These are phyloP conservation scores for Leucania comma DNA, from an alignment of 2,888 invertebrate species.

Conservation along the genomic window DNA sequence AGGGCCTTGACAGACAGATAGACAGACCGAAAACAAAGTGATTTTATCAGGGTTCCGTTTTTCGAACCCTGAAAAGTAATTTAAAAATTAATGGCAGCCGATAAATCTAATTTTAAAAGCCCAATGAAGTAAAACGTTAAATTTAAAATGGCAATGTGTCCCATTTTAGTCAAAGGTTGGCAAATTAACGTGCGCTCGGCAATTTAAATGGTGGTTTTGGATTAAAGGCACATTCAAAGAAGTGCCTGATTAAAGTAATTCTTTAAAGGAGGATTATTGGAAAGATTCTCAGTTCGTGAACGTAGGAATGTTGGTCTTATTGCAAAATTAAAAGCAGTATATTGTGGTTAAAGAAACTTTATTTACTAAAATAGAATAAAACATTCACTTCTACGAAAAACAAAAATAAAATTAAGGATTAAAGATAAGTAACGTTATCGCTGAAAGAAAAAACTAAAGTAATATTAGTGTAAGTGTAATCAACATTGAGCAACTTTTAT, in stretches of 20 bases:
- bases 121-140: not conserved
- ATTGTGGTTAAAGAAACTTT: not conserved
- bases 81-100: not conserved
- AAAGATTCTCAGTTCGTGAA: slow-evolving; percentile 21
- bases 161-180: slow-evolving; percentile 57
- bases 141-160: slow-evolving; percentile 52
- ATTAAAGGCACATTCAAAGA: slow-evolving; percentile 63
- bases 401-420: no score
- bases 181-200: slow-evolving; percentile 65
- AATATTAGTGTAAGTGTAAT: no score
- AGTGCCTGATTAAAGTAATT: slow-evolving; percentile 50
- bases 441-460: no score
- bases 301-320: not conserved
- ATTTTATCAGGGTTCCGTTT: no score
- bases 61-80: no score
- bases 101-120: slow-evolving; percentile 22
- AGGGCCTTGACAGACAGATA: no score
- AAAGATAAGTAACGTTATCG: no score
- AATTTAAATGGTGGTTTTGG: slow-evolving; percentile 64
- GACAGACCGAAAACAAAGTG: no score
- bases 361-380: no score
- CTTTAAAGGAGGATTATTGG: slow-evolving; percentile 32
- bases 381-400: no score
- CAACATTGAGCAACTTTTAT: no score
- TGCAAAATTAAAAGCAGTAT: not conserved